Percentiles rank a stretch among this genome's conserved stretches.
phyloP scores from a whole-genome alignment of 2,888 invertebrate genomes.

The Trichacis sp. region DNA sequence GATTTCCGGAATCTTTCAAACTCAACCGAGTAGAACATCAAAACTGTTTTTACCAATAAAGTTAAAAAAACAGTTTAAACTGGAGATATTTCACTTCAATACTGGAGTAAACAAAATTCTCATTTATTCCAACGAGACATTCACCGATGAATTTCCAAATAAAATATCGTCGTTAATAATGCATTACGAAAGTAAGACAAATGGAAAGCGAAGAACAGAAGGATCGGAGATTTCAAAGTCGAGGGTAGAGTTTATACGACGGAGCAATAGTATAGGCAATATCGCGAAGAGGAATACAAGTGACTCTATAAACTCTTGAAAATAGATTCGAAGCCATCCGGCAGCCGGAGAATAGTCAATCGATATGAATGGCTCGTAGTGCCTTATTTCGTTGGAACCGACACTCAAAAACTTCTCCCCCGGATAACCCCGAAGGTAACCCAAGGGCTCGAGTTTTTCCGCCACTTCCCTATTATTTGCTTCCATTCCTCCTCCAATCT shows the following conservation, averaged over 20 bases:
- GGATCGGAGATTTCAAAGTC: neutral
- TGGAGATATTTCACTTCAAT: too few species aligned
- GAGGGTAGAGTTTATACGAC: constrained; percentile 4
- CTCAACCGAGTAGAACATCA: too few species aligned
- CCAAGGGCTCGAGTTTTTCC: constrained; percentile 14
- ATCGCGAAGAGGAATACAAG: constrained; percentile 53
- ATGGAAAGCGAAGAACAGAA: neutral
- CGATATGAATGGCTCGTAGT: constrained; percentile 56
- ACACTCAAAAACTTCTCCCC: constrained; percentile 46
- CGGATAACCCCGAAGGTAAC: constrained; percentile 43
- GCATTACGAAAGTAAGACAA: constrained; percentile 2
- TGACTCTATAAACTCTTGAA: constrained; percentile 54
- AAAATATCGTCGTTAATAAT: constrained; percentile 5
- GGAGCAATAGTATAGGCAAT: constrained; percentile 35
- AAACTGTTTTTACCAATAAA: too few species aligned
- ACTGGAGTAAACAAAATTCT: too few species aligned
- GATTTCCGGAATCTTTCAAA: too few species aligned
- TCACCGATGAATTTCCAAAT: neutral
- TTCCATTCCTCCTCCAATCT: constrained; percentile 20
- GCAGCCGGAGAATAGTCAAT: constrained; percentile 51
- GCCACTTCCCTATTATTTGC: constrained; percentile 7
- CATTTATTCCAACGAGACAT: neutral
- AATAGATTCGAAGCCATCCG: constrained; percentile 56
- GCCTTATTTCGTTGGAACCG: constrained; percentile 38
- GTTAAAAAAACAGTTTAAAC: too few species aligned